Evolutionary conservation across 2,113 vertebrate species (phyloP).

Genomic region (Archocentrus centrarchus): DNA sequence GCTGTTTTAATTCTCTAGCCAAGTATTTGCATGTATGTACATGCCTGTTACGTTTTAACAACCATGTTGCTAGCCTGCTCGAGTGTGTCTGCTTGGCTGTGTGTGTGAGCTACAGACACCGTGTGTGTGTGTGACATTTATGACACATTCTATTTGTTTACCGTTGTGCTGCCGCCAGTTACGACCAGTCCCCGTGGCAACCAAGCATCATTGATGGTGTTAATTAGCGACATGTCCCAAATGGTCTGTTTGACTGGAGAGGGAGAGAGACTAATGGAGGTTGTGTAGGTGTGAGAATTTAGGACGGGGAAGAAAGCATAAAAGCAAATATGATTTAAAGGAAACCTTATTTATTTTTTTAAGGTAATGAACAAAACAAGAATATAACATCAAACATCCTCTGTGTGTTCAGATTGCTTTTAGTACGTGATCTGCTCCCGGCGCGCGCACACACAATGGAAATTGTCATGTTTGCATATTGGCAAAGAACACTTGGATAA

Average conservation of each 20-base stretch:
- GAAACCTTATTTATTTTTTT: neutral
- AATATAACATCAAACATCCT: neutral
- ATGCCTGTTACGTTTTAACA: constrained; percentile 12
- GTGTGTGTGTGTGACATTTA: constrained; percentile 24
- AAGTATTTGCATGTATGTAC: constrained; percentile 32
- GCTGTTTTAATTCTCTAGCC: constrained; percentile 20
- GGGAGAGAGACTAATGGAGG: constrained; percentile 7
- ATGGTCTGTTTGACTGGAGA: constrained; percentile 22
- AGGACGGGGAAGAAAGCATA: neutral
- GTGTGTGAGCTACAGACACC: neutral
- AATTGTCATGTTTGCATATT: neutral
- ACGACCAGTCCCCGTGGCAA: constrained; percentile 44
- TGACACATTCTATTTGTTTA: constrained; percentile 65
- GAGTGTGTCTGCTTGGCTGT: neutral
- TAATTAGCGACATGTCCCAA: constrained; percentile 67
- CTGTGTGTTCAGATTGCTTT: neutral
- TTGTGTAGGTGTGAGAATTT: neutral
- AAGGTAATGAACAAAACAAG: neutral
- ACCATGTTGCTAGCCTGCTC: neutral
- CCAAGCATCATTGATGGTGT: constrained; percentile 52
- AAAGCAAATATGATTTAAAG: neutral
- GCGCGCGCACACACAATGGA: neutral
- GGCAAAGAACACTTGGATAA: neutral
- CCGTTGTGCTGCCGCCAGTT: constrained; percentile 12
- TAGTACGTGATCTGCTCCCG: neutral